Base-by-base conservation (phyloP, 2,888 invertebrate genomes). In the Tetanocera ferruginea region DNA sequence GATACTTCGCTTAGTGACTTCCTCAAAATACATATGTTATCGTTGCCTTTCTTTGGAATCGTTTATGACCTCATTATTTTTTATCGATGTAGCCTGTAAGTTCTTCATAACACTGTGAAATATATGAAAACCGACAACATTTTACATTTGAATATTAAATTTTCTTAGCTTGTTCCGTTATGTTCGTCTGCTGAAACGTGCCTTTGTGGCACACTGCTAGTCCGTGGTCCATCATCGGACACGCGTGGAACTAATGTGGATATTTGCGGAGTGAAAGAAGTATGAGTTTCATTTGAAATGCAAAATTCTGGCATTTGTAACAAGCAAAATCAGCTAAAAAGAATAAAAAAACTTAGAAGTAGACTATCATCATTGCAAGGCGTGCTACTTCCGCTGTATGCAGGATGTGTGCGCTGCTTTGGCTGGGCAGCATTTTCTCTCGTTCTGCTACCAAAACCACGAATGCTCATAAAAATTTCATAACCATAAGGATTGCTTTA, bases 401-500 rank as follows among this genome's bases (percentile, higher is more conserved):
- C 51, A 43, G 6, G 34, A n/a, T 31, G 31, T 34, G 23, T 17
- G 60, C n/a, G 34, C 66, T 25, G 57, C 25, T 28, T 25, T 23
- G 57, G 28, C 57, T 11, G 57, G 19, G 14, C 43, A 67, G 23
- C 71, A 28, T 34, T 34, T 34, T 17, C 57, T 37, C 57, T 9
- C 37, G 71, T 19, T 37, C 57, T 37, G 3, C 34, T 19, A 25
- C 19, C 64, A n/a, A 51, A 64, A 34, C 78, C 76, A 57, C 79
- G 76, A 80, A 78, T 81, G 80, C 80, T 82, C 85, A 83, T 85
- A 81, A 82, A 85, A 86, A 85, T 86, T 82, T 83, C 82, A 85
- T 85, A 83, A 84, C 81, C 85, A 81, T 81, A 80, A 81, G 81
- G 78, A 60, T 70, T 78, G 79, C 69, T 49, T 28, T 37, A 49